Conservation (phyloP, 1,140 invertebrate genomes). For the Lordiphosa stackelbergi region DNA sequence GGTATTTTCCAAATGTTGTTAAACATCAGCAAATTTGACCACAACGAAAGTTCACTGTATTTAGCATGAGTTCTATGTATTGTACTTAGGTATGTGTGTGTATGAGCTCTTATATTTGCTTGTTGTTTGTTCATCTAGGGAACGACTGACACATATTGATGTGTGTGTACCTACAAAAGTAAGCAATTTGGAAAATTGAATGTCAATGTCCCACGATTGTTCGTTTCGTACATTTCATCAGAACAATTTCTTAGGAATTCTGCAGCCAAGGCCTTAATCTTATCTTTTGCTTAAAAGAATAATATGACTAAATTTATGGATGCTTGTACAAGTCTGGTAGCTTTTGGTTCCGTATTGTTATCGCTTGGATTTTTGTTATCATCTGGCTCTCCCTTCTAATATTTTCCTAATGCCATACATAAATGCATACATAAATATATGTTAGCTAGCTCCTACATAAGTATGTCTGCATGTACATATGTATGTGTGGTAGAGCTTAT, state of each 20-base stretch:
- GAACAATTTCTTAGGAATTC: conserved; percentile 7
- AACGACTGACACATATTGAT: conserved; percentile 20
- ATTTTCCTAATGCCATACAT: too few species aligned
- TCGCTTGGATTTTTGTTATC: not conserved
- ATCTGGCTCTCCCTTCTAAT: not conserved
- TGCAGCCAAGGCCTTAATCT: conserved; percentile 39
- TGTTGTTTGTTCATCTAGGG: conserved; percentile 9
- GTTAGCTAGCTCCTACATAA: too few species aligned
- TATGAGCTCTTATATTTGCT: not conserved
- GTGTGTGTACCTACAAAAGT: conserved; percentile 6
- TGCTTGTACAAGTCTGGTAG: conserved; percentile 13
- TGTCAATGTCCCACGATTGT: conserved; percentile 1
- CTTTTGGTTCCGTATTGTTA: not conserved
- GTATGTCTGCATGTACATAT: too few species aligned
- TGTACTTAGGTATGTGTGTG: too few species aligned
- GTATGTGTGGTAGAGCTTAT: too few species aligned
- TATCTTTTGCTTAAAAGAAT: conserved; percentile 30
- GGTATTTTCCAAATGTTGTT: too few species aligned
- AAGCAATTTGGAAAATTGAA: conserved; percentile 60
- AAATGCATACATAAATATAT: too few species aligned
- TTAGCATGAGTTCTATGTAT: too few species aligned
- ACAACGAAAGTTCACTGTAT: too few species aligned
- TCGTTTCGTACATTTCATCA: not conserved
- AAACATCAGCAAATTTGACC: too few species aligned
- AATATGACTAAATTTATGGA: conserved; percentile 39